Percentiles rank a stretch among this genome's conserved stretches.
Evolutionary conservation across 2,888 invertebrate species (phyloP).

Genomic region (Papilio demoleus): DNA sequence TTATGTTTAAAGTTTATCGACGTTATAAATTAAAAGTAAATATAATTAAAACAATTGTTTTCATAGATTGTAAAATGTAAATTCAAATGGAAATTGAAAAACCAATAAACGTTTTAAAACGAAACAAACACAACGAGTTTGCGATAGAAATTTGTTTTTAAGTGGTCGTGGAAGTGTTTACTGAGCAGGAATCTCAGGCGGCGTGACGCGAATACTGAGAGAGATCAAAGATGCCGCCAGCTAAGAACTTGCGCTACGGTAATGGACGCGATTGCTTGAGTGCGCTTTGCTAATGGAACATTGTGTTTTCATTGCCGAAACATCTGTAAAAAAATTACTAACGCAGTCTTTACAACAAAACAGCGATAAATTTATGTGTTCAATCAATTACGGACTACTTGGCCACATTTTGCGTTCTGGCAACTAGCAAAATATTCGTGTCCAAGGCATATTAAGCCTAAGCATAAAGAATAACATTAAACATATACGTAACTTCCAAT

Average conservation of each 20-base stretch:
- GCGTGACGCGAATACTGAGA: conserved; percentile 60
- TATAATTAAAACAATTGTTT: not conserved
- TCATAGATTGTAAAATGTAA: not conserved
- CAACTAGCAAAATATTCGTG: too few relatives aligned
- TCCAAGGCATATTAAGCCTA: too few relatives aligned
- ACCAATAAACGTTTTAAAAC: conserved; percentile 28
- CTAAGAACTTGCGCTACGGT: conserved; percentile 14
- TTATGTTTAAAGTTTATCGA: too few relatives aligned
- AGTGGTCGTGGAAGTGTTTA: conserved; percentile 70
- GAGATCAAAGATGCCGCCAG: conserved; percentile 45
- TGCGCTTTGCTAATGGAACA: conserved; percentile 16
- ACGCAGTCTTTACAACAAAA: too few relatives aligned
- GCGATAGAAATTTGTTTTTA: conserved; percentile 59
- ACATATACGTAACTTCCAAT: too few relatives aligned
- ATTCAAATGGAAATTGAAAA: conserved; percentile 26
- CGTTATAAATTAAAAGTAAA: too few relatives aligned
- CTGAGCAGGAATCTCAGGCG: conserved; percentile 61
- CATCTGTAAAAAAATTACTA: too few relatives aligned
- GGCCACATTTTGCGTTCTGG: too few relatives aligned
- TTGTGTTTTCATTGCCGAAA: not conserved
- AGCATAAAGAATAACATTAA: too few relatives aligned
- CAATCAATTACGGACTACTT: too few relatives aligned
- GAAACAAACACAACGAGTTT: conserved; percentile 48
- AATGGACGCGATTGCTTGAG: conserved; percentile 37
- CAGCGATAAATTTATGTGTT: too few relatives aligned